Conservation (phyloP, 2,113 vertebrate genomes). For the Argyrosomus japonicus region DNA sequence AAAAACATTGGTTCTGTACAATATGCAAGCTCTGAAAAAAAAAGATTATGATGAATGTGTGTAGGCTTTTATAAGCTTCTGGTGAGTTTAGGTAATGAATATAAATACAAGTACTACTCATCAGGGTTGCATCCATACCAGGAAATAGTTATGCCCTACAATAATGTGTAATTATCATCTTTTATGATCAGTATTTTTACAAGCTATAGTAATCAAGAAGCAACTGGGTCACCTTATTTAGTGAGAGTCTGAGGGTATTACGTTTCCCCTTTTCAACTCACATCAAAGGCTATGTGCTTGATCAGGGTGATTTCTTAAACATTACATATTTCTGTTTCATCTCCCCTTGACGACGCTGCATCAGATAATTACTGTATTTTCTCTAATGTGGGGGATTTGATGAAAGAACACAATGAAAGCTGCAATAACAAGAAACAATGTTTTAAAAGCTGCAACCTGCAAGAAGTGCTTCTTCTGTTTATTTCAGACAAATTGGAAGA, state of each 20-base stretch:
- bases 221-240: conserved; percentile 71
- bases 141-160: conserved; percentile 17
- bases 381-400: conserved; percentile 47
- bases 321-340: conserved; percentile 72
- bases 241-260: conserved; percentile 38
- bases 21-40: conserved; percentile 48
- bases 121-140: conserved; percentile 10
- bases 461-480: not conserved
- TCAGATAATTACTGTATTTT: conserved; percentile 62
- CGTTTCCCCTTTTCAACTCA: conserved; percentile 42
- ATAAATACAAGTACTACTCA: conserved; percentile 43
- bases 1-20: conserved; percentile 54
- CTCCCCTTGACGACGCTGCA: conserved; percentile 18
- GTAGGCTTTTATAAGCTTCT: conserved; percentile 36
- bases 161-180: conserved; percentile 62
- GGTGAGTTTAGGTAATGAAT: conserved; percentile 48
- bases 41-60: conserved; percentile 60
- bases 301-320: conserved; percentile 64
- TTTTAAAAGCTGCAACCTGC: conserved; percentile 25
- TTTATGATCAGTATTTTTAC: conserved; percentile 57
- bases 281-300: conserved; percentile 65
- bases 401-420: conserved; percentile 57
- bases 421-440: conserved; percentile 57
- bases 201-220: conserved; percentile 57
- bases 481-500: not conserved